These are phyloP conservation scores for Synodontis membranacea DNA, from an alignment of 2,113 vertebrate species.

Conservation along the genomic window DNA sequence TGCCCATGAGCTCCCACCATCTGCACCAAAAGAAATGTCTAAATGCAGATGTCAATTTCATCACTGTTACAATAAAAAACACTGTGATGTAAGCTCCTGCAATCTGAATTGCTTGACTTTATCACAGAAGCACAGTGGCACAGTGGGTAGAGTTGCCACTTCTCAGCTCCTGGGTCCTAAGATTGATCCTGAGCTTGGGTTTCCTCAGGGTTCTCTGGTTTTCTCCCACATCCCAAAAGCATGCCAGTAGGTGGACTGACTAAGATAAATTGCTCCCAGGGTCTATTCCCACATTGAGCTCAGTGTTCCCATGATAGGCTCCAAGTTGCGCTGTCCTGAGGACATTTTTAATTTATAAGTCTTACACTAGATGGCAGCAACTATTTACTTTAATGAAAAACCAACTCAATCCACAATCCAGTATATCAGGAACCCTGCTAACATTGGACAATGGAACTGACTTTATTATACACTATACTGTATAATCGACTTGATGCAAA, in stretches of 20 bases:
- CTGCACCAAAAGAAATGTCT: not conserved
- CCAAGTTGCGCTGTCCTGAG: not conserved
- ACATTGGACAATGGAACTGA: not conserved
- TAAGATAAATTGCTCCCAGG: not conserved
- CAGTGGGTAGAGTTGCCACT: not conserved
- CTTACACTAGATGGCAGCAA: conserved; percentile 38
- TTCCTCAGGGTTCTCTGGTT: not conserved
- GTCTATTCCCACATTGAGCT: no score
- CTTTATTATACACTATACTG: not conserved
- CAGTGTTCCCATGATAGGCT: not conserved
- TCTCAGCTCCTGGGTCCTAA: not conserved
- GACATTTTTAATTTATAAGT: not conserved
- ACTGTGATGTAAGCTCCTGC: not conserved
- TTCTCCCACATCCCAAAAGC: not conserved
- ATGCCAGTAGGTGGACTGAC: not conserved
- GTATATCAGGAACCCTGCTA: not conserved
- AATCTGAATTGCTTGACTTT: not conserved
- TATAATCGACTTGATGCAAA: not conserved
- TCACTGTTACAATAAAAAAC: not conserved
- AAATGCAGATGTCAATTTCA: not conserved
- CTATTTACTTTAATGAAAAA: conserved; percentile 1
- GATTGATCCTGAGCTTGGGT: not conserved
- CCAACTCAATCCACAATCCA: not conserved
- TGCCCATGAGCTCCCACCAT: not conserved
- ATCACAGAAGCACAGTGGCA: not conserved